Evolutionary conservation across 2,888 invertebrate genomes (phyloP).

Genomic region (Ophonus ardosiacus): DNA sequence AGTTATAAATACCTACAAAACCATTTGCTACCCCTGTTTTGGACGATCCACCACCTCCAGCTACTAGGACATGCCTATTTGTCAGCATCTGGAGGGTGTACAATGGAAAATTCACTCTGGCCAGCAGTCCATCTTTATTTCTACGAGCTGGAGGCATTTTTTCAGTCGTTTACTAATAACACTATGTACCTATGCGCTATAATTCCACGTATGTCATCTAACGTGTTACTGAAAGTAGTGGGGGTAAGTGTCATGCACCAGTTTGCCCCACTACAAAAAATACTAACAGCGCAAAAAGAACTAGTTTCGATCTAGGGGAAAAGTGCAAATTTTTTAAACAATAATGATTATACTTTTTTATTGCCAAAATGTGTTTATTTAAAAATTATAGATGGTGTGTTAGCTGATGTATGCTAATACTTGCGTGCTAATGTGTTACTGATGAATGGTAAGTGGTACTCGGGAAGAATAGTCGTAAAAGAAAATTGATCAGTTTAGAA

Average conservation of each 20-base stretch:
- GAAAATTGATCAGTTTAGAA: slow-evolving; percentile 10
- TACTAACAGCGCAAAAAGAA: slow-evolving; percentile 13
- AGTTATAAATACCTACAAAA: slow-evolving; percentile 84
- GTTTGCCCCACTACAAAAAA: slow-evolving; percentile 27
- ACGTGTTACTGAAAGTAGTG: slow-evolving; percentile 57
- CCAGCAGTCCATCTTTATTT: slow-evolving; percentile 85
- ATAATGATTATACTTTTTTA: slow-evolving; percentile 45
- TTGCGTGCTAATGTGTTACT: slow-evolving; percentile 21
- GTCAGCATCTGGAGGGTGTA: slow-evolving; percentile 94
- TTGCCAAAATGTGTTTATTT: slow-evolving; percentile 51
- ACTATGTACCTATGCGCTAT: slow-evolving; percentile 65
- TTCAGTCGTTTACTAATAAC: not conserved
- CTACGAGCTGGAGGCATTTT: slow-evolving; percentile 81
- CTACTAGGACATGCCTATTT: slow-evolving; percentile 95
- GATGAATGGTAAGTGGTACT: slow-evolving; percentile 36
- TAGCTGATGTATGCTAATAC: slow-evolving; percentile 28
- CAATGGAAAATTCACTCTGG: slow-evolving; percentile 94
- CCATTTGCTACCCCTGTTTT: slow-evolving; percentile 98
- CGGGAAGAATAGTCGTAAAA: not conserved
- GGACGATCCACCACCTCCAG: slow-evolving; percentile 97
- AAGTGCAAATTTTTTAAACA: slow-evolving; percentile 56
- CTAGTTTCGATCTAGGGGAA: slow-evolving; percentile 56
- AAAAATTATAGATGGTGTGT: slow-evolving; percentile 33
- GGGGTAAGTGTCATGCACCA: slow-evolving; percentile 55
- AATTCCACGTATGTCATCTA: slow-evolving; percentile 71